Base-by-base conservation (phyloP, 1,140 invertebrate species). In the Tetramorium alpestre region DNA sequence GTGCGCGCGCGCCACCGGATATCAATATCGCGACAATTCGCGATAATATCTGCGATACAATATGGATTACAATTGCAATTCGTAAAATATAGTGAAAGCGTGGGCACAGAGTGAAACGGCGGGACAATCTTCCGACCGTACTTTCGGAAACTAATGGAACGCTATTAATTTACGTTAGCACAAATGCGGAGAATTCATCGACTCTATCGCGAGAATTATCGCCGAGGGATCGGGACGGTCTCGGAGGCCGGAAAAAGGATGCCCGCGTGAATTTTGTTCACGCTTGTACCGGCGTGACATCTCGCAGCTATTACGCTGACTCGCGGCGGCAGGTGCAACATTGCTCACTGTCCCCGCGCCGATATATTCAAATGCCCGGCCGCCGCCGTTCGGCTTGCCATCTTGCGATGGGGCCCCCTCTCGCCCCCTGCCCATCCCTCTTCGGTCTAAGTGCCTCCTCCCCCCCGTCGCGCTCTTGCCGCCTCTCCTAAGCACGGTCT, bases 251-350 rank as follows among this genome's bases (percentile, higher is more conserved):
- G 56, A 67, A 28, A 44, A 41, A 60, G 8, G 33, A 28, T 44
- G 51, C 25, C 28, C 44, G 38, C 25, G 22, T 25, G 81, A 89
- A 88, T 92, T 91, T 92, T 82, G 90, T 76, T 88, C 78, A 58
- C 44, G 87, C 25, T 77, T 92, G 91, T 94, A 93, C 90, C 85
- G 73, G 67, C 86, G 91, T 94, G 94, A 94, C 94, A 94, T 93
- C 90, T 93, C 90, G 87, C 91, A 87, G 93, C 94, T 94, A 94
- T 94, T 94, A 94, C 91, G 89, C 69, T 94, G 93, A 94, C 92
- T 94, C 93, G 85, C 54, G 86, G 86, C 89, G 91, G 93, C 94
- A 94, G 93, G 94, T 94, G 94, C 92, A 93, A 92, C 93, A 94
- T 94, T 93, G 93, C 93, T 94, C 93, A 94, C 93, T 94, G 94